Conservation (phyloP, 2,797 vertebrate species). For the Eremophila alpestris region DNA sequence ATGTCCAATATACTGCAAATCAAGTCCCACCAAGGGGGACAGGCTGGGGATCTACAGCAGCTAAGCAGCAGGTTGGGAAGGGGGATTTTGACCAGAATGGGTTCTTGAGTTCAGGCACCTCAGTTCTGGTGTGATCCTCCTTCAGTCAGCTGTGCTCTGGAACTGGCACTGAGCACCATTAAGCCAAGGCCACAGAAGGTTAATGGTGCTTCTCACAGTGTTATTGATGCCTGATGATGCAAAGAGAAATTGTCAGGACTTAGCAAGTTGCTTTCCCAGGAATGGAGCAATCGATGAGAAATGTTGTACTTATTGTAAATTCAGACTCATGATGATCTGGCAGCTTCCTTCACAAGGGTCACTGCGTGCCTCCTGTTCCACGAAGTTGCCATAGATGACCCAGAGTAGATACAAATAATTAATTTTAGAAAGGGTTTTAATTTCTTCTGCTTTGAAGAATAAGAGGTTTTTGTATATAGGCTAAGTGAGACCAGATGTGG, state of each 20-base stretch:
- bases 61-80: neutral
- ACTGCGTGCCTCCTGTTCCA: neutral
- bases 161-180: neutral
- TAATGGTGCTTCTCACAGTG: accelerated
- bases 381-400: neutral
- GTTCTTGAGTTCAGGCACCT: neutral
- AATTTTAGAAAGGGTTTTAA: neutral
- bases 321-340: neutral
- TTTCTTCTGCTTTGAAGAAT: neutral
- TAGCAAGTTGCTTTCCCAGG: neutral
- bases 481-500: neutral
- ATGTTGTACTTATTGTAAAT: neutral
- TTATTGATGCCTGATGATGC: neutral
- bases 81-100: neutral
- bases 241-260: neutral
- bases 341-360: neutral
- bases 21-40: accelerated
- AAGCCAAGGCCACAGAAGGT: neutral
- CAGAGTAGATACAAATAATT: neutral
- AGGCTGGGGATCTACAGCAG: neutral
- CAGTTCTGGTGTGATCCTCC: accelerated
- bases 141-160: neutral
- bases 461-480: neutral
- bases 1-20: accelerated
- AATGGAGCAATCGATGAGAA: neutral